These are phyloP conservation scores for Ceratoteleas bidentatus DNA, from an alignment of 1,140 invertebrate genomes.

Conservation along the genomic window DNA sequence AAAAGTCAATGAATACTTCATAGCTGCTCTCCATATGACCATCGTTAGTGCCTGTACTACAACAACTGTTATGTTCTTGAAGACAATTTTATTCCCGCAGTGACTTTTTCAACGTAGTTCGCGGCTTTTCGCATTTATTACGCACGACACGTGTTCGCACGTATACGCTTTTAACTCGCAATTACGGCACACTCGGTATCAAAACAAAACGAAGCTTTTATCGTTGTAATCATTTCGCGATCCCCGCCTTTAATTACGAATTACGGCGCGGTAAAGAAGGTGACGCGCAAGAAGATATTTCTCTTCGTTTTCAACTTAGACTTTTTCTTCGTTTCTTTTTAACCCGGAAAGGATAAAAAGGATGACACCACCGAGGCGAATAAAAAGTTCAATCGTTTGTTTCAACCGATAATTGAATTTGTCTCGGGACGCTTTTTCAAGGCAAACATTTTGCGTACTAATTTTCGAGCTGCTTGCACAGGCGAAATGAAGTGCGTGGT, in stretches of 20 bases:
- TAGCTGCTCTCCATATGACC: not conserved
- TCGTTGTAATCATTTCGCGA: conserved; percentile 32
- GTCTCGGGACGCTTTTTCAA: conserved; percentile 44
- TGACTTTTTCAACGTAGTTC: conserved; percentile 26
- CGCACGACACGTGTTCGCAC: conserved; percentile 38
- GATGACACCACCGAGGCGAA: conserved; percentile 46
- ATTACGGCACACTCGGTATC: conserved; percentile 34
- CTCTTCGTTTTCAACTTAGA: conserved; percentile 32
- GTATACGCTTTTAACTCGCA: conserved; percentile 35
- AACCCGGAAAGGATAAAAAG: conserved; percentile 45
- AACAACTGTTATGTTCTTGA: conserved; percentile 11
- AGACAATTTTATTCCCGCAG: conserved; percentile 35
- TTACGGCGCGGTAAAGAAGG: conserved; percentile 32
- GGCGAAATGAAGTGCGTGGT: conserved; percentile 22
- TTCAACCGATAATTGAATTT: conserved; percentile 59
- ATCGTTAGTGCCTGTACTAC: not conserved
- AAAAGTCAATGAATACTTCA: conserved; percentile 15
- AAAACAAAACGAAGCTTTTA: conserved; percentile 40
- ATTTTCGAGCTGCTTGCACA: conserved; percentile 39
- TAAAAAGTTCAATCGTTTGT: conserved; percentile 63
- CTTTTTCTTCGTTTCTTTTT: conserved; percentile 16
- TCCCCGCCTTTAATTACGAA: conserved; percentile 40
- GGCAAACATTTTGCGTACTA: conserved; percentile 52
- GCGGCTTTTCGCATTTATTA: conserved; percentile 31
- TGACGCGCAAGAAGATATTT: conserved; percentile 24